Percentiles rank a stretch among this genome's conserved stretches.
Conservation (phyloP, 2,113 vertebrate genomes). For the Platichthys flesus region DNA sequence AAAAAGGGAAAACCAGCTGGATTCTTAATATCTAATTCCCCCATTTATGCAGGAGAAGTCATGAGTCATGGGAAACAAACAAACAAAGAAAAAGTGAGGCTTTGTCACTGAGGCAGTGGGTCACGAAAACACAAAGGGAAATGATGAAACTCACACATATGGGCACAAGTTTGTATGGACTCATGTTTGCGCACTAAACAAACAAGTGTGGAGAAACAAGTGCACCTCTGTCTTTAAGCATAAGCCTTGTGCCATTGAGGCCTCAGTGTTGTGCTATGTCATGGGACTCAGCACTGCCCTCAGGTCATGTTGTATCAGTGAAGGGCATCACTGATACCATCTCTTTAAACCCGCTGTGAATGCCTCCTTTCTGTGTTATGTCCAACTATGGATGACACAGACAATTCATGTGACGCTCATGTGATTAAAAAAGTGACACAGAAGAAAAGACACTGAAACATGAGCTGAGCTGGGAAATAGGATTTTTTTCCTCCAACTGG, state of each 20-base stretch:
- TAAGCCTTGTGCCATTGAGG: constrained; percentile 70
- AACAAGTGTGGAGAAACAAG: constrained; percentile 65
- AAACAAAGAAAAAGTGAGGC: constrained; percentile 25
- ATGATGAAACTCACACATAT: constrained; percentile 42
- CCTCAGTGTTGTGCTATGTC: constrained; percentile 67
- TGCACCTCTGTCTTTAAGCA: constrained; percentile 56
- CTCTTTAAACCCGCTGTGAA: constrained; percentile 62
- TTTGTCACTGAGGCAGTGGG: constrained; percentile 44
- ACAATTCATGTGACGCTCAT: constrained; percentile 46
- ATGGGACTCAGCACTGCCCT: constrained; percentile 58
- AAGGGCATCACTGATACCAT: constrained; percentile 69
- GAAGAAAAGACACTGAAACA: constrained; percentile 4
- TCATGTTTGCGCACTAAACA: constrained; percentile 44
- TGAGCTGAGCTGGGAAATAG: neutral
- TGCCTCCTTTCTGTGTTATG: constrained; percentile 55
- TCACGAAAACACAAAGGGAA: constrained; percentile 61
- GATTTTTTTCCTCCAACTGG: neutral
- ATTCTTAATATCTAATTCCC: constrained; percentile 17
- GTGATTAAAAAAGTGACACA: constrained; percentile 25
- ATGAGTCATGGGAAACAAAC: constrained; percentile 51
- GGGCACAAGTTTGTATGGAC: constrained; percentile 35
- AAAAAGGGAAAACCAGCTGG: constrained; percentile 1
- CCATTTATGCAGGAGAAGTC: constrained; percentile 41
- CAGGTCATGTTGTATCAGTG: constrained; percentile 68
- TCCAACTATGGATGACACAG: constrained; percentile 17